Evolutionary conservation across 2,797 vertebrate genomes (phyloP).

Genomic region (Micropoecilia bifurca): DNA sequence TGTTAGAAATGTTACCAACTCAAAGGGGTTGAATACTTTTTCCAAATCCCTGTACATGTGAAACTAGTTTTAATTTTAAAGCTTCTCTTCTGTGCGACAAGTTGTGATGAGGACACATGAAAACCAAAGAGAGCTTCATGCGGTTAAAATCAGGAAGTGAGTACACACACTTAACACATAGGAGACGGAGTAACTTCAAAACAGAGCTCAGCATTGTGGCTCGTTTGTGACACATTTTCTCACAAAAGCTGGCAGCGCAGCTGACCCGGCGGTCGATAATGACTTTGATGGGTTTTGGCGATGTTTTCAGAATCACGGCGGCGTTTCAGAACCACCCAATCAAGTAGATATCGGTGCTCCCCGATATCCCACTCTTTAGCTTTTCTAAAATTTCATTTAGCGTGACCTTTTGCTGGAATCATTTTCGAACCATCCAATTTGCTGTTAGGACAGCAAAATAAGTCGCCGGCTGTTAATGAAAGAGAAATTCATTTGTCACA

Average conservation of each 20-base stretch:
- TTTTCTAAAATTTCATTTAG: conserved; percentile 22
- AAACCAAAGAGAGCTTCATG: too few species aligned
- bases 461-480: conserved; percentile 31
- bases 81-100: background rate
- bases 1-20: background rate
- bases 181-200: background rate
- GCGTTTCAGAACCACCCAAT: conserved; percentile 2
- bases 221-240: background rate
- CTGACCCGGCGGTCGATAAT: background rate
- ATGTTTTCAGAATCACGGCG: background rate
- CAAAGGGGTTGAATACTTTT: background rate
- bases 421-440: conserved; percentile 30
- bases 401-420: conserved; percentile 16
- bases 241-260: background rate
- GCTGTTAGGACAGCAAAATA: conserved; percentile 24
- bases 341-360: background rate
- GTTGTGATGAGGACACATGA: background rate
- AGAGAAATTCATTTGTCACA: conserved; percentile 39
- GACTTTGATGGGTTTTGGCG: conserved; percentile 1
- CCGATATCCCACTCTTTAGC: conserved; percentile 9
- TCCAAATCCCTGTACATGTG: background rate
- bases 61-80: background rate
- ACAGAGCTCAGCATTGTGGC: background rate
- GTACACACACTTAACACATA: background rate
- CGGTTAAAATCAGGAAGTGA: background rate